These are phyloP conservation scores for Clostera curtula DNA, from an alignment of 2,888 invertebrate species.

Conservation along the genomic window DNA sequence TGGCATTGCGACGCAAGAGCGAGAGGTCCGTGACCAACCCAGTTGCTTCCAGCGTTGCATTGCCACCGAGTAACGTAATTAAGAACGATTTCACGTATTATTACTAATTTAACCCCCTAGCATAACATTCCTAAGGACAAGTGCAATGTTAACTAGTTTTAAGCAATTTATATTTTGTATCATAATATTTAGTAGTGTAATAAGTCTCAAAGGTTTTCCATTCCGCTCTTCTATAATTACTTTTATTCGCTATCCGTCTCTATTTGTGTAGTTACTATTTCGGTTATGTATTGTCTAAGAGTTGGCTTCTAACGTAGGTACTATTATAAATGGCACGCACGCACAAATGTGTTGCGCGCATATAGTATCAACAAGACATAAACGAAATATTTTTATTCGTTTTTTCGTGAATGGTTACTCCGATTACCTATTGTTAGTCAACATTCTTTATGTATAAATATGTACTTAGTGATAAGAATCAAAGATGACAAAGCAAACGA, in stretches of 20 bases:
- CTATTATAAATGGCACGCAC: neutral
- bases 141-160: conserved; percentile 77
- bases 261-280: conserved; percentile 23
- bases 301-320: conserved; percentile 4
- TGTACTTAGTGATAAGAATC: conserved; percentile 39
- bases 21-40: neutral
- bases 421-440: conserved; percentile 70
- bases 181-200: conserved; percentile 50
- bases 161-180: conserved; percentile 63
- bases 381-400: conserved; percentile 24
- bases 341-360: neutral
- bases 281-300: conserved; percentile 25
- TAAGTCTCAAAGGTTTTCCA: conserved; percentile 28
- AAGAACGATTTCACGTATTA: conserved; percentile 35
- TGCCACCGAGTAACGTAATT: conserved; percentile 15
- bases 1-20: no score
- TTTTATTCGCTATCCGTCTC: conserved; percentile 20
- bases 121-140: conserved; percentile 71
- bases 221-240: conserved; percentile 17
- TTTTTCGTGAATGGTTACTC: conserved; percentile 49
- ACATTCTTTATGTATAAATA: conserved; percentile 47
- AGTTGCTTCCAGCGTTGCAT: conserved; percentile 4
- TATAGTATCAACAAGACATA: conserved; percentile 16
- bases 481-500: conserved; percentile 62
- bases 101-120: conserved; percentile 51